Percentiles rank a stretch among this genome's conserved stretches.
Evolutionary conservation across 2,797 vertebrate genomes (phyloP).

Genomic region (Aeoliscus strigatus): DNA sequence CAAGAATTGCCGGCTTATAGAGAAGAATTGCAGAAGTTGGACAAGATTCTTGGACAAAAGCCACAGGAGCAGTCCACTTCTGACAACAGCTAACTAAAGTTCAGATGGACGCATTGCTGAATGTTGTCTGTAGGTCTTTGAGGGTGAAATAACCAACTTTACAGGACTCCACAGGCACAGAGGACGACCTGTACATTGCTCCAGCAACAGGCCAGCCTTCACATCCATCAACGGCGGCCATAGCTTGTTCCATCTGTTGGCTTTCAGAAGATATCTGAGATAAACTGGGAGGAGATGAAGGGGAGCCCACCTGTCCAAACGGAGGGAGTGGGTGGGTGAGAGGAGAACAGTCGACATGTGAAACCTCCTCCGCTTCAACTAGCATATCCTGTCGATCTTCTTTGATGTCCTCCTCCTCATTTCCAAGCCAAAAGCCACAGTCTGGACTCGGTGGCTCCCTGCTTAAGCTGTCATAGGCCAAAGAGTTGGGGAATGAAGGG

Average conservation of each 20-base stretch:
- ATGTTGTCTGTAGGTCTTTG: constrained; percentile 72
- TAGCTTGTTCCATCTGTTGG: constrained; percentile 20
- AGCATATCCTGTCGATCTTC: background rate
- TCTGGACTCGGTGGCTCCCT: constrained; percentile 60
- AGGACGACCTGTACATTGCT: constrained; percentile 57
- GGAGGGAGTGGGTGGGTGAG: constrained; percentile 36
- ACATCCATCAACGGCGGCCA: constrained; percentile 1
- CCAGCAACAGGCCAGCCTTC: constrained; percentile 35
- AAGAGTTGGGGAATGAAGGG: background rate
- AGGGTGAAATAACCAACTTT: constrained; percentile 69
- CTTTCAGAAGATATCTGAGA: constrained; percentile 15
- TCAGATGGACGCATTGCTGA: constrained; percentile 76
- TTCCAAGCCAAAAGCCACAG: constrained; percentile 56
- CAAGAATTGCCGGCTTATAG: no score
- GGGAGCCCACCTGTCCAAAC: background rate
- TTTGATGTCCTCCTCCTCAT: constrained; percentile 23
- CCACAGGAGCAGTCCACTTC: no score
- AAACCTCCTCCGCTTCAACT: constrained; percentile 12
- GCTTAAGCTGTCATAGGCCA: constrained; percentile 46
- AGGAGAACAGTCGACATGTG: constrained; percentile 6
- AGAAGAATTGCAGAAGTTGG: no score
- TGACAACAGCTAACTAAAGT: no score
- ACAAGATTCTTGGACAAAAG: no score
- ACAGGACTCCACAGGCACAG: constrained; percentile 59
- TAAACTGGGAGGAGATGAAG: constrained; percentile 2